A percentile compares a stretch with the other conserved stretches of the same genome.
Evolutionary conservation across 2,888 invertebrate genomes (phyloP).

Genomic region (Muscina levida): DNA sequence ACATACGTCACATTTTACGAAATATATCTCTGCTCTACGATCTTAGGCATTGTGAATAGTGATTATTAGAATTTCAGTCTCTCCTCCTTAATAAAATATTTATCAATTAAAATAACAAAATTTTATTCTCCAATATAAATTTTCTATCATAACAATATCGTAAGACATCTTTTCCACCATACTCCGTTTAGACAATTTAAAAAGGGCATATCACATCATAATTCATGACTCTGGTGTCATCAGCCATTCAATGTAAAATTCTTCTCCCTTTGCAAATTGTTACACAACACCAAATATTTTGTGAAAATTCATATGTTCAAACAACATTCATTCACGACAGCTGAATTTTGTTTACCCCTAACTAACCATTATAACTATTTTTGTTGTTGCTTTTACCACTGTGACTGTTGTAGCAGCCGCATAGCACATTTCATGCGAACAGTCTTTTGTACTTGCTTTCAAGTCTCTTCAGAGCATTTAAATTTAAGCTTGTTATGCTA

Average conservation of each 20-base stretch:
- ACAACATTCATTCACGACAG: slow-evolving; percentile 34
- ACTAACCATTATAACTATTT: slow-evolving; percentile 31
- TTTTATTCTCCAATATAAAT: too few relatives aligned
- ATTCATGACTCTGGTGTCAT: background rate
- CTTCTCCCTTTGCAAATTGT: background rate
- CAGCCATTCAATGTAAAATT: background rate
- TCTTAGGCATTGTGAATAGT: too few relatives aligned
- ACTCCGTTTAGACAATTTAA: too few relatives aligned
- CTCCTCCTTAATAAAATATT: too few relatives aligned
- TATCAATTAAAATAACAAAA: too few relatives aligned
- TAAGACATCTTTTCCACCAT: too few relatives aligned
- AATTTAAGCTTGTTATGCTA: slow-evolving; percentile 32
- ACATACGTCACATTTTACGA: too few relatives aligned
- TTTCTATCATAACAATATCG: too few relatives aligned
- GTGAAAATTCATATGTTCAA: slow-evolving; percentile 9
- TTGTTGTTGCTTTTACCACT: background rate
- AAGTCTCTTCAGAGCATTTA: slow-evolving; percentile 31
- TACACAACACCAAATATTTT: background rate
- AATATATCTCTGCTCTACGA: too few relatives aligned
- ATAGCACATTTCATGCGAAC: background rate
- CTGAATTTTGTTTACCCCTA: slow-evolving; percentile 51
- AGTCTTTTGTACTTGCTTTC: background rate
- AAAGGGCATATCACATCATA: background rate
- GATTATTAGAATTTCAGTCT: too few relatives aligned
- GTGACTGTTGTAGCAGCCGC: background rate